Percentiles rank a stretch among this genome's conserved stretches.
Evolutionary conservation across 2,888 invertebrate species (phyloP).

Genomic region (Oasisia sp.): DNA sequence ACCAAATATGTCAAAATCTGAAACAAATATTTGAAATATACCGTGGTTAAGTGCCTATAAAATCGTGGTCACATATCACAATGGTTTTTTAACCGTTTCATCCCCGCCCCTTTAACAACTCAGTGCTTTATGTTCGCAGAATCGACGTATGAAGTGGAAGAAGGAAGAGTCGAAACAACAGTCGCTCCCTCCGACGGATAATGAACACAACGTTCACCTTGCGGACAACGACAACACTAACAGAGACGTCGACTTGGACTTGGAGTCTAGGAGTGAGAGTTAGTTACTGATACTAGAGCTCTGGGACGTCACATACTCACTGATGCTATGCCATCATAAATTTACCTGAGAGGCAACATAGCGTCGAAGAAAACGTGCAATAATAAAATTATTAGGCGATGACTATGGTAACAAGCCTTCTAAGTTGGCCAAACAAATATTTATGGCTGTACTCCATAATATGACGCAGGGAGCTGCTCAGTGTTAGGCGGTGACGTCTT

Average conservation of each 20-base stretch:
- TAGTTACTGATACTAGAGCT: not conserved
- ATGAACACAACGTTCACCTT: not conserved
- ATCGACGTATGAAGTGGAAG: slow-evolving; percentile 64
- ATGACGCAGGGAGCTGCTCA: too few species aligned
- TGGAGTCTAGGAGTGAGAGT: not conserved
- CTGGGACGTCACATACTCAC: not conserved
- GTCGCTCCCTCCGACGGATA: not conserved
- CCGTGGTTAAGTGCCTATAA: too few species aligned
- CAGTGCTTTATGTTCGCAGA: slow-evolving; percentile 45
- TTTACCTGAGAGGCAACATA: too few species aligned
- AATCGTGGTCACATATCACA: too few species aligned
- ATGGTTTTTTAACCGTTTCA: too few species aligned
- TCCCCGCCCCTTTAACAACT: not conserved
- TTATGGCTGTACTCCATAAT: too few species aligned
- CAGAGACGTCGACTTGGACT: not conserved
- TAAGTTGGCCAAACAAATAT: too few species aligned
- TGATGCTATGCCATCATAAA: not conserved
- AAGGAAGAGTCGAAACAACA: slow-evolving; percentile 58
- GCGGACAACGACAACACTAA: not conserved
- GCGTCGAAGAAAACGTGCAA: not conserved
- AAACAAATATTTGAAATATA: too few species aligned
- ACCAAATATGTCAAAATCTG: too few species aligned
- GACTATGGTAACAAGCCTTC: not conserved
- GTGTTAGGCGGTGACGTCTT: too few species aligned
- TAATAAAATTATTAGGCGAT: not conserved